These are phyloP conservation scores for Chromoteleia sp. DNA, from an alignment of 2,888 invertebrate species.

Conservation along the genomic window DNA sequence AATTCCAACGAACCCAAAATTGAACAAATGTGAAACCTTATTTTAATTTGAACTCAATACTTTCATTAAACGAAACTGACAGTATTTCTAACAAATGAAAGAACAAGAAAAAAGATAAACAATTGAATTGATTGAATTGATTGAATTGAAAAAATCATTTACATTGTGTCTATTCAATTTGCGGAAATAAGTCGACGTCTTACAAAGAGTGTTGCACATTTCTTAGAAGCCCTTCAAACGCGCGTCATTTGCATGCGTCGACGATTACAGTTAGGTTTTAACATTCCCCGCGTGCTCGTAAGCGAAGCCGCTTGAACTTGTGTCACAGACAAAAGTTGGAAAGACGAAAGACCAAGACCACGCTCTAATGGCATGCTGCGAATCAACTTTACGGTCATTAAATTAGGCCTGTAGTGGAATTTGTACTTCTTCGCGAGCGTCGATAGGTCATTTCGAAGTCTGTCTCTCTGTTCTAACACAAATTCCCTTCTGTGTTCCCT, in stretches of 20 bases:
- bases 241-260: constrained; percentile 30
- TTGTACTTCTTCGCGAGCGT: no score
- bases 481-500: no score
- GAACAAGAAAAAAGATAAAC: no score
- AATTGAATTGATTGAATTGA: no score
- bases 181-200: background rate
- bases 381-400: constrained; percentile 35
- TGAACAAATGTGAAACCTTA: no score
- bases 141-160: no score
- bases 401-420: constrained; percentile 26
- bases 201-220: constrained; percentile 13
- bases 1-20: no score
- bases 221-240: constrained; percentile 36
- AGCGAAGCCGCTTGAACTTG: constrained; percentile 41
- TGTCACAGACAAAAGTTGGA: constrained; percentile 32
- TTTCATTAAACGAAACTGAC: no score
- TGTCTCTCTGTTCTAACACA: no score
- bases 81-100: no score
- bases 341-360: constrained; percentile 23
- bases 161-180: constrained; percentile 38
- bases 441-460: no score
- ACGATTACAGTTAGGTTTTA: constrained; percentile 39
- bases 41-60: no score
- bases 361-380: constrained; percentile 48
- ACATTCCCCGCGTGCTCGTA: constrained; percentile 15